Evolutionary conservation across 2,888 invertebrate genomes (phyloP).

Genomic region (Fragum whitleyi): DNA sequence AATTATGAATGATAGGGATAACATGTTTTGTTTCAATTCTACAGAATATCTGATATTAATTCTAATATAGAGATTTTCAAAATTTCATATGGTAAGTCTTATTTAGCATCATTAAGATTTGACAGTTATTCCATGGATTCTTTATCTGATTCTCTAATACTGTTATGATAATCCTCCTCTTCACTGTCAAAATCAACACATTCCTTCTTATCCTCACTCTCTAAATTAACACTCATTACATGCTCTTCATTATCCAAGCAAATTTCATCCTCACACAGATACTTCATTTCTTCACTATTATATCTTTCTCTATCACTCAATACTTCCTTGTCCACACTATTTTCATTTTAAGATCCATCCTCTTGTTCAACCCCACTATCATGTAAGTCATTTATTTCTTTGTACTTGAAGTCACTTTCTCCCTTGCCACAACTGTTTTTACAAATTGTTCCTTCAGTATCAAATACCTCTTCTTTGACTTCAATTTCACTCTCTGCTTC

Average conservation of each 20-base stretch:
- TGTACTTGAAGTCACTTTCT: neutral
- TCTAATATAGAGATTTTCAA: too few relatives aligned
- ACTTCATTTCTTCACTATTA: neutral
- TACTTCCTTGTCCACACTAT: neutral
- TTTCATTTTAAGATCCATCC: neutral
- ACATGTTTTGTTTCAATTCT: too few relatives aligned
- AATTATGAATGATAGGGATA: too few relatives aligned
- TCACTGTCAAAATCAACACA: neutral
- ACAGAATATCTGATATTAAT: too few relatives aligned
- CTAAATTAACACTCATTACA: too few relatives aligned
- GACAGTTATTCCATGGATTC: too few relatives aligned
- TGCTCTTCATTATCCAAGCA: neutral
- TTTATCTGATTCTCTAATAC: too few relatives aligned
- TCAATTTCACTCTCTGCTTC: neutral
- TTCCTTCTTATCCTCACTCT: neutral
- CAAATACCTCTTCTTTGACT: neutral
- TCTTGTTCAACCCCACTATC: neutral
- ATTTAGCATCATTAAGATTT: too few relatives aligned
- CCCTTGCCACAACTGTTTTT: neutral
- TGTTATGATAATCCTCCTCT: too few relatives aligned
- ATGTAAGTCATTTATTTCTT: neutral
- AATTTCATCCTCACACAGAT: neutral
- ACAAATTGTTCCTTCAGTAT: neutral
- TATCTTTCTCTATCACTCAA: neutral
- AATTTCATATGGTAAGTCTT: too few relatives aligned